Conservation (phyloP, 1,140 invertebrate genomes). For the Rhizoglyphus robini region DNA sequence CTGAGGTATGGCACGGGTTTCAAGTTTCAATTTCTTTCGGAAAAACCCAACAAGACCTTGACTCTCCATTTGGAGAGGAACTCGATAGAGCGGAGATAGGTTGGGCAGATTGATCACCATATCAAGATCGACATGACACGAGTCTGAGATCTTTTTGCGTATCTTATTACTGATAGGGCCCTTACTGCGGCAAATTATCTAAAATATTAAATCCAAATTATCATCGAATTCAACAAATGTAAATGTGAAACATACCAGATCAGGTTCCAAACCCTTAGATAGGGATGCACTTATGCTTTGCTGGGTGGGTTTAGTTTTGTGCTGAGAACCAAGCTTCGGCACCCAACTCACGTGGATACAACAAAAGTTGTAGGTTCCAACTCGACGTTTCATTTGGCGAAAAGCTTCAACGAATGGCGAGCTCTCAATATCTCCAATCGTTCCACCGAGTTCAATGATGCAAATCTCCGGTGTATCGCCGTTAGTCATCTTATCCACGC, state of each 20-base stretch:
- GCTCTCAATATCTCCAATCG: conserved; percentile 97
- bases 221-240: neutral
- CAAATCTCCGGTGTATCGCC: conserved; percentile 71
- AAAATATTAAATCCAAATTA: conserved; percentile 22
- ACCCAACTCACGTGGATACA: conserved; percentile 89
- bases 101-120: conserved; percentile 80
- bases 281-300: conserved; percentile 79
- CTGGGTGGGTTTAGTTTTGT: conserved; percentile 98
- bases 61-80: conserved; percentile 79
- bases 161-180: conserved; percentile 60
- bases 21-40: conserved; percentile 62
- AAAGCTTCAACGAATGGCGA: conserved; percentile 99
- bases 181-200: conserved; percentile 80
- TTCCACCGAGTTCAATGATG: too few relatives aligned
- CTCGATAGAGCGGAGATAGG: conserved; percentile 82
- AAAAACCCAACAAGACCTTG: conserved; percentile 75
- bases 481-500: neutral
- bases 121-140: conserved; percentile 83
- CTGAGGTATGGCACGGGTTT: conserved; percentile 45
- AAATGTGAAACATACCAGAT: conserved; percentile 45
- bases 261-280: conserved; percentile 82
- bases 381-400: conserved; percentile 85
- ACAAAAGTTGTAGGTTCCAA: conserved; percentile 81
- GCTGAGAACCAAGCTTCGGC: conserved; percentile 75
- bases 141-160: conserved; percentile 89